Evolutionary conservation across 2,113 vertebrate genomes (phyloP).

Genomic region (human): GRCh38 chr1:6550501-6551000

Average conservation of each 20-base stretch:
- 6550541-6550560: conserved; percentile 90
- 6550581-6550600: conserved; percentile 92
- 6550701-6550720: not conserved
- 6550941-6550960: too few relatives aligned
- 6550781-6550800: not conserved
- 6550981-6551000: not conserved
- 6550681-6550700: not conserved
- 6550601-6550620: conserved; percentile 88
- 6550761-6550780: not conserved
- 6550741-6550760: accelerated
- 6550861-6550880: not conserved
- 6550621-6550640: not conserved
- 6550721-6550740: not conserved
- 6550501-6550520: conserved; percentile 89
- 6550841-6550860: not conserved
- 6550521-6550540: conserved; percentile 90
- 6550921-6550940: too few relatives aligned
- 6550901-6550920: too few relatives aligned
- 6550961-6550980: too few relatives aligned
- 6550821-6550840: not conserved
- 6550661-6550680: not conserved
- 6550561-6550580: conserved; percentile 91
- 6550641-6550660: not conserved
- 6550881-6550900: not conserved
- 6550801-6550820: not conserved